Percentiles rank a stretch among this genome's conserved stretches.
Evolutionary conservation across 2,888 invertebrate species (phyloP).

Genomic region (Acanthosepion pharaonis): DNA sequence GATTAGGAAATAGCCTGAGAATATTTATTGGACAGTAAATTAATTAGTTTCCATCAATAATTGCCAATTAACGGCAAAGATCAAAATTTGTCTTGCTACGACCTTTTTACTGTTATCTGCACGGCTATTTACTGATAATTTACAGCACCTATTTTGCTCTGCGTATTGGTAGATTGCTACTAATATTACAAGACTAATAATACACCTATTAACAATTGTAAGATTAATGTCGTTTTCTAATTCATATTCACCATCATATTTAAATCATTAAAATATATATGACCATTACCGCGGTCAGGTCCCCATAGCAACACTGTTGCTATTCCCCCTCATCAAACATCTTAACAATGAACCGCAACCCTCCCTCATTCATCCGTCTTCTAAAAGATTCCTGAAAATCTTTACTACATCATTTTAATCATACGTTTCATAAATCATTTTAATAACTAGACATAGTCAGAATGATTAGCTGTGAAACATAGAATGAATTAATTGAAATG

Average conservation of each 20-base stretch:
- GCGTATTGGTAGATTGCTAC: neutral
- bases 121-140: neutral
- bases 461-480: neutral
- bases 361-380: neutral
- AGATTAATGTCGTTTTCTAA: too few species aligned
- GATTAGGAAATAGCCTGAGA: neutral
- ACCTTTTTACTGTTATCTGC: neutral
- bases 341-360: too few species aligned
- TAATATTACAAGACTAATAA: neutral
- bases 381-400: neutral
- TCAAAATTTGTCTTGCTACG: neutral
- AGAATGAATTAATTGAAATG: neutral
- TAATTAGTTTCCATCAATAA: conserved; percentile 6
- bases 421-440: neutral
- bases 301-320: too few species aligned
- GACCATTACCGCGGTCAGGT: neutral
- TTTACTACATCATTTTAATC: neutral
- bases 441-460: neutral
- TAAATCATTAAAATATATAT: neutral
- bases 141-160: neutral
- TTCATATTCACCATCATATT: too few species aligned
- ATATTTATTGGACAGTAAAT: conserved; percentile 18
- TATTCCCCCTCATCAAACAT: neutral
- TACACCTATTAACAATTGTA: neutral
- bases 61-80: neutral